A percentile compares a stretch with the other conserved stretches of the same genome.
These are phyloP conservation scores for Napeogenes sylphis DNA, from an alignment of 2,888 invertebrate genomes.

Conservation along the genomic window DNA sequence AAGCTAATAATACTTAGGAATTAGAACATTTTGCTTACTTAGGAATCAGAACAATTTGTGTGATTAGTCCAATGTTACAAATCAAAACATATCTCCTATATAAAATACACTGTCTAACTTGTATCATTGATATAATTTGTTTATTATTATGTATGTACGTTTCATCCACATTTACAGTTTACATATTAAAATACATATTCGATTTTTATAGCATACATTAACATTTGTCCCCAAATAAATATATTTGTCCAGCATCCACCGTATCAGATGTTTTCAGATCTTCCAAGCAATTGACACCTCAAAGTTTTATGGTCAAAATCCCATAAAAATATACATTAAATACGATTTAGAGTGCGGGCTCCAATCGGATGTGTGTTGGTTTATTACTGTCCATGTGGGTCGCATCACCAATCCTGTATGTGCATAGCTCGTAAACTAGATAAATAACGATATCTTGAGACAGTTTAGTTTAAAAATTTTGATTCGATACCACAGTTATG, in stretches of 20 bases:
- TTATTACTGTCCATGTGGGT: conserved; percentile 52
- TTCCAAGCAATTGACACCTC: conserved; percentile 65
- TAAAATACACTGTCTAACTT: too few species aligned
- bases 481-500: conserved; percentile 28
- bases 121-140: too few species aligned
- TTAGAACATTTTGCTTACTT: too few species aligned
- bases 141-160: too few species aligned
- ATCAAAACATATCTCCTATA: too few species aligned
- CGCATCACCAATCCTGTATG: conserved; percentile 62
- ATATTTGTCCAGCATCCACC: conserved; percentile 9
- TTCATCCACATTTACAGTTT: too few species aligned
- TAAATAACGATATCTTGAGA: conserved; percentile 49
- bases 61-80: too few species aligned
- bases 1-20: too few species aligned
- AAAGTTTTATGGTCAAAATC: conserved; percentile 55
- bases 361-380: conserved; percentile 63
- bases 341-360: conserved; percentile 55
- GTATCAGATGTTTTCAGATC: conserved; percentile 21
- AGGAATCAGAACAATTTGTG: too few species aligned
- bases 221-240: conserved; percentile 4
- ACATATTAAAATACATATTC: not conserved
- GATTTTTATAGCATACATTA: conserved; percentile 4
- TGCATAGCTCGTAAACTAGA: conserved; percentile 60
- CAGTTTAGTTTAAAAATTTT: conserved; percentile 31
- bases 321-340: conserved; percentile 60